These are phyloP conservation scores for Monodelphis domestica DNA, from an alignment of 2,797 vertebrate genomes.

Conservation along the genomic window DNA sequence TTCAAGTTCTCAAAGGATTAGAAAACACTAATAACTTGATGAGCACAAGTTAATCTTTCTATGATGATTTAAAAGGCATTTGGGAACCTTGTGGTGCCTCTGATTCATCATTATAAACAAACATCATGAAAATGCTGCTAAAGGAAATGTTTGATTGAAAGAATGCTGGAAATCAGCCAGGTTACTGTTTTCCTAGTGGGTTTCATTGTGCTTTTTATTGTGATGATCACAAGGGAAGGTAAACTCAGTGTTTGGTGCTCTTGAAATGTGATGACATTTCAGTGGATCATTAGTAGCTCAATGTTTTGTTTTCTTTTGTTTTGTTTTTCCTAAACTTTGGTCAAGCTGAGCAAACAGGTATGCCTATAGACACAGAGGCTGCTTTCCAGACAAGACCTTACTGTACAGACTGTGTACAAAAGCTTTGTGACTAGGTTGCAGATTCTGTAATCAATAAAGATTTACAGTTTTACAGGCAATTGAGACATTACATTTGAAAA, in stretches of 20 bases:
- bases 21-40: constrained; percentile 9
- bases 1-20: constrained; percentile 37
- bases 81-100: not conserved
- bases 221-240: constrained; percentile 20
- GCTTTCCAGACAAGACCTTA: constrained; percentile 4
- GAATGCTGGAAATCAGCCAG: not conserved
- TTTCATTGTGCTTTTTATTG: not conserved
- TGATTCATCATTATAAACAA: constrained; percentile 9
- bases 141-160: constrained; percentile 4
- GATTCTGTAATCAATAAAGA: constrained; percentile 30
- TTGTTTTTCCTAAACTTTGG: constrained; percentile 44
- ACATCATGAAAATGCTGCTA: not conserved
- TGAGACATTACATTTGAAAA: not conserved
- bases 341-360: not conserved
- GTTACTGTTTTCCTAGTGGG: not conserved
- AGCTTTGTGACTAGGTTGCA: not conserved
- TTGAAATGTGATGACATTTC: constrained; percentile 40
- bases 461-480: not conserved
- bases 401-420: not conserved
- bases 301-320: no score
- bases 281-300: constrained; percentile 20
- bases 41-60: constrained; percentile 17
- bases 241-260: constrained; percentile 12
- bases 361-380: constrained; percentile 24
- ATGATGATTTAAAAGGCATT: constrained; percentile 13